Evolutionary conservation across 92 coral and sea anemone genomes (phyloP).

Genomic region (Parazoanthus atlanticus): DNA sequence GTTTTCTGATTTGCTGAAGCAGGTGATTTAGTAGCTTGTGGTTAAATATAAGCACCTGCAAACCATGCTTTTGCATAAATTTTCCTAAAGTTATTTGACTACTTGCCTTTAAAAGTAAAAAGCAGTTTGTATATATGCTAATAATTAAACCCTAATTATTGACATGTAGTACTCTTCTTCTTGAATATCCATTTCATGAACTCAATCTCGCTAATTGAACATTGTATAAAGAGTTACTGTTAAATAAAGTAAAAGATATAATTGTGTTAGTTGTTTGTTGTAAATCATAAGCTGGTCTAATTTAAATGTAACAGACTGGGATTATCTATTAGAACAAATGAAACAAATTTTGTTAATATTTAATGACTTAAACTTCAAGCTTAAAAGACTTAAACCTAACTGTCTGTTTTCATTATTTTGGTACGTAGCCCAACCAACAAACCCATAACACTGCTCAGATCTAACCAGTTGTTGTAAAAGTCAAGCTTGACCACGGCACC

Average conservation of each 20-base stretch:
- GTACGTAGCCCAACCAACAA: conserved; percentile 46
- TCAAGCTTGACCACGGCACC: conserved; percentile 37
- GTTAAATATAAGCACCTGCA: background rate
- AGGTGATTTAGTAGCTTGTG: conserved; percentile 10
- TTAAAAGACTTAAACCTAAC: conserved; percentile 72
- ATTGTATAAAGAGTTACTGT: background rate
- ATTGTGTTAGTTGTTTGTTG: background rate
- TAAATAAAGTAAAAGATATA: too few species aligned
- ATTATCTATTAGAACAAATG: conserved; percentile 8
- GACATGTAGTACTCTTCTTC: background rate
- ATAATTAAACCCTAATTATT: background rate
- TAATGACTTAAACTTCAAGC: conserved; percentile 62
- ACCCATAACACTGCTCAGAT: conserved; percentile 45
- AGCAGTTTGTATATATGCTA: background rate
- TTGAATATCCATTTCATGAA: background rate
- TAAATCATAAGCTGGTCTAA: background rate
- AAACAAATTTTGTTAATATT: conserved; percentile 56
- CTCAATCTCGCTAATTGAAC: background rate
- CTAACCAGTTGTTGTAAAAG: conserved; percentile 43
- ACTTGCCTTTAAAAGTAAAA: background rate
- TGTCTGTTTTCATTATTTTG: conserved; percentile 78
- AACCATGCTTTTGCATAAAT: background rate
- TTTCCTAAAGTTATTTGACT: background rate
- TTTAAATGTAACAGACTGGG: conserved; percentile 18
- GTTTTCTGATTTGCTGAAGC: background rate